These are phyloP conservation scores for Panopea generosa DNA, from an alignment of 2,888 invertebrate species.

Conservation along the genomic window DNA sequence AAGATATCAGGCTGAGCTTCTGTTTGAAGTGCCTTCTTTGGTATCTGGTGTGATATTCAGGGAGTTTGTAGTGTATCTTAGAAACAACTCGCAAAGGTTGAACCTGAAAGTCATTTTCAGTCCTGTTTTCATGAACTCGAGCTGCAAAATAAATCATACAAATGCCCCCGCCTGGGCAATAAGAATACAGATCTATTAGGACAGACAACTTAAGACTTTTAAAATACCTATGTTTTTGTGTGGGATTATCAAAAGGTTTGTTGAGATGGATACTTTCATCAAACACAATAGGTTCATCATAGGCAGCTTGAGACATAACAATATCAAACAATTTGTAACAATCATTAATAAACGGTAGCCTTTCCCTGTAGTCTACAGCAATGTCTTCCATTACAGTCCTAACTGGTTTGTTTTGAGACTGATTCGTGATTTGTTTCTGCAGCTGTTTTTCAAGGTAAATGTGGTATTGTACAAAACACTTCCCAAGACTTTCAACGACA, in stretches of 20 bases:
- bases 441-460: conserved; percentile 18
- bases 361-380: conserved; percentile 10
- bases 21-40: conserved; percentile 32
- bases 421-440: not conserved
- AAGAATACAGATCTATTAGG: conserved; percentile 22
- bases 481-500: conserved; percentile 19
- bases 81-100: conserved; percentile 18
- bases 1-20: conserved; percentile 19
- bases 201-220: conserved; percentile 23
- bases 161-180: conserved; percentile 15
- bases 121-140: conserved; percentile 10
- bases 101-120: conserved; percentile 2
- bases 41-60: conserved; percentile 36
- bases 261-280: conserved; percentile 38
- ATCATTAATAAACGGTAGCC: conserved; percentile 8
- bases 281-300: conserved; percentile 31
- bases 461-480: conserved; percentile 30
- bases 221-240: conserved; percentile 38
- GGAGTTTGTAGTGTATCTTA: conserved; percentile 14
- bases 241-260: conserved; percentile 30
- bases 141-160: conserved; percentile 16
- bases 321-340: conserved; percentile 18
- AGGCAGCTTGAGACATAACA: not conserved
- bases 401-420: conserved; percentile 24
- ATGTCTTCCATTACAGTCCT: conserved; percentile 32